phyloP scores from a whole-genome alignment of 2,888 invertebrate genomes.

The Iselma pallidipennis region DNA sequence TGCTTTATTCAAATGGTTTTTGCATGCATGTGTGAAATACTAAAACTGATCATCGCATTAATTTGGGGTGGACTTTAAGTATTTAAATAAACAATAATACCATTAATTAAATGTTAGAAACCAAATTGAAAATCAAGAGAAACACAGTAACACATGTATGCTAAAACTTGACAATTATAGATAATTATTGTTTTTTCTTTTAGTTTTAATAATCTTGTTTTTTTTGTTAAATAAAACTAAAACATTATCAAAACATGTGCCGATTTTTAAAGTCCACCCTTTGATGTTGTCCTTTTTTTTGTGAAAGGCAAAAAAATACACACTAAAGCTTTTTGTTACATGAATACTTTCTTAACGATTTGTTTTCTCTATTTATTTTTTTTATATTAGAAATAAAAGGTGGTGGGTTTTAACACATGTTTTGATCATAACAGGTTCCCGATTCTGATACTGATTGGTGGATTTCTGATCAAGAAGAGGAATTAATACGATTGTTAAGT shows the following conservation, averaged over 20 bases:
- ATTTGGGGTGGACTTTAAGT: slow-evolving; percentile 59
- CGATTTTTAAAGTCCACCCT: slow-evolving; percentile 58
- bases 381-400: slow-evolving; percentile 24
- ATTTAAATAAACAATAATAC: slow-evolving; percentile 29
- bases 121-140: slow-evolving; percentile 15
- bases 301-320: not conserved
- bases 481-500: slow-evolving; percentile 73
- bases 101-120: slow-evolving; percentile 5
- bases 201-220: slow-evolving; percentile 2
- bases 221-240: slow-evolving; percentile 13
- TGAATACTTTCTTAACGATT: slow-evolving; percentile 11
- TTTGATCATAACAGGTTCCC: slow-evolving; percentile 56
- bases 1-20: slow-evolving; percentile 15
- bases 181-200: not conserved
- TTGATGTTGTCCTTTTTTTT: slow-evolving; percentile 7
- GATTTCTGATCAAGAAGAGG: slow-evolving; percentile 79
- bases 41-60: slow-evolving; percentile 20
- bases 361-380: slow-evolving; percentile 3
- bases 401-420: slow-evolving; percentile 52
- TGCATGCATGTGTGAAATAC: slow-evolving; percentile 29
- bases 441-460: slow-evolving; percentile 77
- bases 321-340: slow-evolving; percentile 15
- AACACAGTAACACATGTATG: slow-evolving; percentile 41
- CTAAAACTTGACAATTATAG: slow-evolving; percentile 22
- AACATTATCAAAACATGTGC: slow-evolving; percentile 50